These are phyloP conservation scores for Ochotona princeps DNA, from an alignment of 2,113 vertebrate genomes.

Conservation along the genomic window DNA sequence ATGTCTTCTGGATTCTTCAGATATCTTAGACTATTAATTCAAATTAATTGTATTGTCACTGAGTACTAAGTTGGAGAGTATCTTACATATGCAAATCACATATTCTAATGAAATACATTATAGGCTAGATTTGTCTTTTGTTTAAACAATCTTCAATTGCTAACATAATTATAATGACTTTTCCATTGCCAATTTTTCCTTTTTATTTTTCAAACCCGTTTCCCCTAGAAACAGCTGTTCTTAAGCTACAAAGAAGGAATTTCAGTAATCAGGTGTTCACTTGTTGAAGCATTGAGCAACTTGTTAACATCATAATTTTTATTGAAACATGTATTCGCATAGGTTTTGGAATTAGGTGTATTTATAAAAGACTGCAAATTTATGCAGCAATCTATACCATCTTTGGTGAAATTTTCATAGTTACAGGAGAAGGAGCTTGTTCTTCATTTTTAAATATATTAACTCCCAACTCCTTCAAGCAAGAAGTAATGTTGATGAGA, in stretches of 20 bases:
- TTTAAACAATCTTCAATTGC: slow-evolving; percentile 22
- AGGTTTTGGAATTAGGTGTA: slow-evolving; percentile 22
- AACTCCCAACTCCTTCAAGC: neutral
- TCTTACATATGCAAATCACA: neutral
- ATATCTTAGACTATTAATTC: neutral
- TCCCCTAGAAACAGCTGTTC: slow-evolving; percentile 14
- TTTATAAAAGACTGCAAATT: slow-evolving; percentile 35
- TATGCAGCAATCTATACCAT: neutral
- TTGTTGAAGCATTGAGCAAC: slow-evolving; percentile 11
- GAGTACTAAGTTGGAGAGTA: slow-evolving; percentile 7
- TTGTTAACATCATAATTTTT: slow-evolving; percentile 33
- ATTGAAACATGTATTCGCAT: slow-evolving; percentile 20
- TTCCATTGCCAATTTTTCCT: neutral
- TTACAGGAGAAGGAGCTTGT: neutral
- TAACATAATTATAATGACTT: neutral
- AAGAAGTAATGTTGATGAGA: neutral
- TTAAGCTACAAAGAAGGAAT: neutral
- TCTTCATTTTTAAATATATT: neutral
- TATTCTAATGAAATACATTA: slow-evolving; percentile 45
- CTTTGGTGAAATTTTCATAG: slow-evolving; percentile 20
- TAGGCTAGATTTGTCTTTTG: neutral
- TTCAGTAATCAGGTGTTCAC: slow-evolving; percentile 43
- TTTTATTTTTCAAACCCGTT: slow-evolving; percentile 38
- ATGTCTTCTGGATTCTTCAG: slow-evolving; percentile 35
- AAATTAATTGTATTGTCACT: slow-evolving; percentile 18